Evolutionary conservation across 2,888 invertebrate species (phyloP).

Genomic region (Byasa hedistus): DNA sequence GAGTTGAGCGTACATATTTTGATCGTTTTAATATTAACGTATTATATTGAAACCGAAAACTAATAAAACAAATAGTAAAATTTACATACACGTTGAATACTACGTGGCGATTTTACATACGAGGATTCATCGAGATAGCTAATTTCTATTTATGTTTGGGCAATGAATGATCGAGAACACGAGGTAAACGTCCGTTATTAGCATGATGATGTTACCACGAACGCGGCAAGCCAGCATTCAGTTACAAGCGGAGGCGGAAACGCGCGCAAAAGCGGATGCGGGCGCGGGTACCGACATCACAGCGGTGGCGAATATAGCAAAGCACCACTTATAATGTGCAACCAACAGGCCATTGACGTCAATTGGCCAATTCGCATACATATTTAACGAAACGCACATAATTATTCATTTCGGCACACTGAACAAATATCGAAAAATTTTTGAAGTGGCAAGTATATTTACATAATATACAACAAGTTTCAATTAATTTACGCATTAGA

Average conservation of each 20-base stretch:
- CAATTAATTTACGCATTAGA: constrained; percentile 10
- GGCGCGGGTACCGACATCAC: not conserved
- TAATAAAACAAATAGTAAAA: constrained; percentile 13
- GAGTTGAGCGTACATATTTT: not conserved
- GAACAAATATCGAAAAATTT: constrained; percentile 36
- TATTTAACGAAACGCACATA: constrained; percentile 42
- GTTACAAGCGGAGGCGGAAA: not conserved
- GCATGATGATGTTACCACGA: constrained; percentile 28
- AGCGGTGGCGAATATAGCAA: constrained; percentile 9
- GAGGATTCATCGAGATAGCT: constrained; percentile 35
- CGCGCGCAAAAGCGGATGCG: constrained; percentile 2
- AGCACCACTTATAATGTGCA: constrained; percentile 26
- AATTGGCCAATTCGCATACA: constrained; percentile 40
- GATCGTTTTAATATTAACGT: not conserved
- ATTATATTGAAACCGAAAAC: constrained; percentile 11
- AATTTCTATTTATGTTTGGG: constrained; percentile 36
- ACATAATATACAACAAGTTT: constrained; percentile 29
- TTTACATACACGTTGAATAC: constrained; percentile 11
- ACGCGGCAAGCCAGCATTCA: constrained; percentile 1
- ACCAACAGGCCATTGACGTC: constrained; percentile 42
- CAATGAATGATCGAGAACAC: constrained; percentile 38
- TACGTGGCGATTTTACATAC: constrained; percentile 34
- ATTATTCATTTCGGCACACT: constrained; percentile 40
- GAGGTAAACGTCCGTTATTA: constrained; percentile 43
- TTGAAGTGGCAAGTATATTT: constrained; percentile 36